Percentiles rank a stretch among this genome's conserved stretches.
These are phyloP conservation scores for Drosophila conformis DNA, from an alignment of 2,888 invertebrate genomes.

Conservation along the genomic window DNA sequence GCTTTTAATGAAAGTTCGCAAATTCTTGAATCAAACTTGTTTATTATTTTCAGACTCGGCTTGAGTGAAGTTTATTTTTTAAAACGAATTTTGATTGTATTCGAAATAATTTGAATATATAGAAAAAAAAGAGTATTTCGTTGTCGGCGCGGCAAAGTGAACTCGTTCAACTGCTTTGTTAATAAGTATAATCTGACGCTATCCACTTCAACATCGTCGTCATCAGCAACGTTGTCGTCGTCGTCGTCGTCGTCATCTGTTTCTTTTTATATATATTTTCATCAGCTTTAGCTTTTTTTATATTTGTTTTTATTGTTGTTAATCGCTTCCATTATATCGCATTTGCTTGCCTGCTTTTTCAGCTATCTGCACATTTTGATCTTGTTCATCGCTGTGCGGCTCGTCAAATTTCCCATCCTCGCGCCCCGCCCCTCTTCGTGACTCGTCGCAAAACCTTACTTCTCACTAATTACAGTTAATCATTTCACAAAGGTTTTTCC, in stretches of 20 bases:
- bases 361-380: slow-evolving; percentile 65
- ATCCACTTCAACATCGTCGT: slow-evolving; percentile 42
- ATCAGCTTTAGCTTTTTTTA: slow-evolving; percentile 43
- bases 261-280: slow-evolving; percentile 3
- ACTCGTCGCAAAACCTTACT: slow-evolving; percentile 54
- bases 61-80: neutral
- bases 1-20: neutral
- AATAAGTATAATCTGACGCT: slow-evolving; percentile 56
- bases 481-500: slow-evolving; percentile 66
- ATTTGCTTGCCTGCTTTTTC: slow-evolving; percentile 46
- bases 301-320: slow-evolving; percentile 70
- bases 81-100: neutral
- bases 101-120: too few relatives aligned
- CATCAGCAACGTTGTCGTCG: slow-evolving; percentile 24
- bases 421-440: slow-evolving; percentile 37
- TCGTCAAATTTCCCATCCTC: slow-evolving; percentile 40
- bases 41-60: neutral
- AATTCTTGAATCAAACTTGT: neutral
- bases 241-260: slow-evolving; percentile 26
- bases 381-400: slow-evolving; percentile 39
- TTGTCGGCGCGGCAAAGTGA: neutral
- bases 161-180: slow-evolving; percentile 17
- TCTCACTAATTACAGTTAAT: slow-evolving; percentile 72
- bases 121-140: slow-evolving; percentile 20
- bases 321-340: slow-evolving; percentile 79